Evolutionary conservation across 2,888 invertebrate genomes (phyloP), one percentile per base, ranked within the genome.

Genomic region (Erebia aethiops): DNA sequence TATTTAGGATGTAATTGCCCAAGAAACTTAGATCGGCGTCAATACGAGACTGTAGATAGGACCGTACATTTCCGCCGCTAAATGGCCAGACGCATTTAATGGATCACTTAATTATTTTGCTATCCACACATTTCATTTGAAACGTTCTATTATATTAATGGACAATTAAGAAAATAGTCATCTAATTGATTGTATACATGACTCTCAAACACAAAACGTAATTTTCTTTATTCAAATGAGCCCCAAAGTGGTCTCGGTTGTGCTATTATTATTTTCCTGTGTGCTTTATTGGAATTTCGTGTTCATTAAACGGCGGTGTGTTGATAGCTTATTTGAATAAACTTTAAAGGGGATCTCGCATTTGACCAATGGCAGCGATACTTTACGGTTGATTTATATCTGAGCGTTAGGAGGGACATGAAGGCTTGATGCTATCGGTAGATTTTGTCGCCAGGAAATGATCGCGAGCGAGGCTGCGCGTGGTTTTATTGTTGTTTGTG

Each of bases 171-270:
- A 86, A 35, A 88, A 90, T 85, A 83, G 84, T 83, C 85, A 82
- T 89, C 86, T 86, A 89, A 90, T 92, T 91, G 88, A 92, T 92
- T 84, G 87, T 83, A 83, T 81, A 82, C 83, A 87, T 87, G 84
- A 35, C 85, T 87, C 87, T 83, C 83, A 80, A 86, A 87, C 86
- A 73, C 84, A 84, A 85, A 85, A 81, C 77, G 86, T 90, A 87
- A 90, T 91, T 91, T 89, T 90, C 85, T 86, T 91, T 92, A 92
- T 92, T 91, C 87, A 91, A 92, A 92, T 92, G 88, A 91, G 90
- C 83, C 78, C 84, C 87, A 86, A 85, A 89, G 90, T 87, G 88
- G 86, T 81, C 88, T 90, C 88, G 81, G 85, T 85, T 86, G 89
- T 87, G 90, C 90, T 88, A 91, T 91, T 92, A 92, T 92, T 90